A percentile compares a stretch with the other conserved stretches of the same genome.
phyloP scores from a whole-genome alignment of 2,113 vertebrate species.

The Paramormyrops kingsleyae region DNA sequence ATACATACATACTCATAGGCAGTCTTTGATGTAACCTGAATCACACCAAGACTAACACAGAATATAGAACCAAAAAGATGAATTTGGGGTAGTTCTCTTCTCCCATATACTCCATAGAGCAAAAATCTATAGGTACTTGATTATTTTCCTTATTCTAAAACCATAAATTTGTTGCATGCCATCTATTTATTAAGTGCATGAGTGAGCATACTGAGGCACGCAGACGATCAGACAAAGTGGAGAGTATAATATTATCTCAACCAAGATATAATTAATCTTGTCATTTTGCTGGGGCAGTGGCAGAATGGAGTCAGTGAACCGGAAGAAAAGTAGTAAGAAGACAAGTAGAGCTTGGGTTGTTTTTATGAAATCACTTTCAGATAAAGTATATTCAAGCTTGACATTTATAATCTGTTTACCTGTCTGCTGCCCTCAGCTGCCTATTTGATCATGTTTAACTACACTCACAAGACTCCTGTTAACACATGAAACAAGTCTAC shows the following conservation, averaged over 20 bases:
- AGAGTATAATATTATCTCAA: not conserved
- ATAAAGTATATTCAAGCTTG: not conserved
- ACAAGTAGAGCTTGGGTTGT: not conserved
- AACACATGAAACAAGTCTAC: not conserved
- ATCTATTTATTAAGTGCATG: slow-evolving; percentile 1
- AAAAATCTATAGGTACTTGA: not conserved
- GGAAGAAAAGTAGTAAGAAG: not conserved
- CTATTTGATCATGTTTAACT: not conserved
- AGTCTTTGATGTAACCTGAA: not conserved
- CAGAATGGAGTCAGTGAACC: not conserved
- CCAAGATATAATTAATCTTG: not conserved
- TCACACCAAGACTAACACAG: not conserved
- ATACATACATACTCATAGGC: not conserved
- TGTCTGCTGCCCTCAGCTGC: not conserved
- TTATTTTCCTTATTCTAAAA: not conserved
- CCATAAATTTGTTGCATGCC: not conserved
- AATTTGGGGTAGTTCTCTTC: not conserved
- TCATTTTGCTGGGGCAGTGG: not conserved
- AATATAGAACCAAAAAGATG: not conserved
- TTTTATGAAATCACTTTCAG: not conserved
- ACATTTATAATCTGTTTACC: slow-evolving; percentile 5
- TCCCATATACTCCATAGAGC: not conserved
- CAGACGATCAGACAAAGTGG: not conserved
- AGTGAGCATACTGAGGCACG: not conserved
- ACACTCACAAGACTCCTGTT: not conserved